Conservation (phyloP, 92 coral and sea anemone genomes). For the Meandrina meandrites region DNA sequence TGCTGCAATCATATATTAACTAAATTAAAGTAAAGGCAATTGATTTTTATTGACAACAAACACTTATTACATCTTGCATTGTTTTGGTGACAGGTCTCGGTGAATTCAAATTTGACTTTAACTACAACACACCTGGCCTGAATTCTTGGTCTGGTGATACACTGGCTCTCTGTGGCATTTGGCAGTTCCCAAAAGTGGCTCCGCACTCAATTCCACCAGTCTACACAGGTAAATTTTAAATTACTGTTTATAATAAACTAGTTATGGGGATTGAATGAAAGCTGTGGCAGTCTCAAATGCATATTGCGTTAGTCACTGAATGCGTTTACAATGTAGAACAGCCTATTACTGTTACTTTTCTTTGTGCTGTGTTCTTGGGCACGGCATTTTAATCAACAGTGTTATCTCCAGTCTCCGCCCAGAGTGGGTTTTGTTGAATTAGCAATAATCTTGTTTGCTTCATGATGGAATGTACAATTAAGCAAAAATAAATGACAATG, state of each 20-base stretch:
- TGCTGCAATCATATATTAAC: too few relatives aligned
- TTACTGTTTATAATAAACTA: background rate
- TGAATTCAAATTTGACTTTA: constrained; percentile 92
- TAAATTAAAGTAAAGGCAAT: background rate
- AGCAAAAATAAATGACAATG: too few relatives aligned
- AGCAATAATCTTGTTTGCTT: too few relatives aligned
- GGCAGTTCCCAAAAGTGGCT: constrained; percentile 89
- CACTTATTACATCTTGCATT: too few relatives aligned
- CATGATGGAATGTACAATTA: too few relatives aligned
- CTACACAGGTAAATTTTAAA: constrained; percentile 8
- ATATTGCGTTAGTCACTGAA: background rate
- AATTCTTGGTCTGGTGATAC: constrained; percentile 94
- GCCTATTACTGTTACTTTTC: too few relatives aligned
- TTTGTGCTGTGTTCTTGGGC: background rate
- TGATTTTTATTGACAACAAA: too few relatives aligned
- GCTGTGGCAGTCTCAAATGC: background rate
- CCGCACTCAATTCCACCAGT: constrained; percentile 29
- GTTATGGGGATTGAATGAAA: too few relatives aligned
- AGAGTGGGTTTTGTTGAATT: background rate
- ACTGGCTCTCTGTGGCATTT: constrained; percentile 85
- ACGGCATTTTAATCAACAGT: background rate
- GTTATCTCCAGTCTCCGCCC: background rate
- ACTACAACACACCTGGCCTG: constrained; percentile 91
- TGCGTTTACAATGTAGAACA: too few relatives aligned
- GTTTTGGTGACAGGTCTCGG: constrained; percentile 59